These are phyloP conservation scores for Ostrea denselamellosa DNA, from an alignment of 1,140 invertebrate genomes.

Conservation along the genomic window DNA sequence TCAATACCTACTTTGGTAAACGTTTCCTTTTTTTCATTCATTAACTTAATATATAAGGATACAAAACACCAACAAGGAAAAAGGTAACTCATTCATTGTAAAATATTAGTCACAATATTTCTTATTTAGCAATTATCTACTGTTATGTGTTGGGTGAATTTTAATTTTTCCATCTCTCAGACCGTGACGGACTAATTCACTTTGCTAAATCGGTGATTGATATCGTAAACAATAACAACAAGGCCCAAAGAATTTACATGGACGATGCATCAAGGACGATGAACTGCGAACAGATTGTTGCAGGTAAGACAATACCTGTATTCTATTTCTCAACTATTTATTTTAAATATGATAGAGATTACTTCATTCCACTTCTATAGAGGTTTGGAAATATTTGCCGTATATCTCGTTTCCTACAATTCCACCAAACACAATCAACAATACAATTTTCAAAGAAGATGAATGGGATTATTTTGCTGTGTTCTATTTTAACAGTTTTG, in stretches of 20 bases:
- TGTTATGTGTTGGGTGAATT: not conserved
- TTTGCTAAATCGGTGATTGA: not conserved
- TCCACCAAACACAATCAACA: not conserved
- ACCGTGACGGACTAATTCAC: not conserved
- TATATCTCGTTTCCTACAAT: not conserved
- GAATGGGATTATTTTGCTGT: not conserved
- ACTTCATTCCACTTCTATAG: not conserved
- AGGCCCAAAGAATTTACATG: not conserved
- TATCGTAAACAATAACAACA: slow-evolving; percentile 8
- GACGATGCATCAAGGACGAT: not conserved
- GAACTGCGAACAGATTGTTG: slow-evolving; percentile 34
- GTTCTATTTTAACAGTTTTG: no score
- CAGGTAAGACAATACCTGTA: not conserved
- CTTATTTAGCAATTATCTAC: no score
- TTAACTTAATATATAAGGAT: no score
- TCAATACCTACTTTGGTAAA: not conserved
- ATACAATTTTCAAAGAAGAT: not conserved
- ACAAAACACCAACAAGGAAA: no score
- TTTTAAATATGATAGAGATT: not conserved
- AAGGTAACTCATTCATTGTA: no score
- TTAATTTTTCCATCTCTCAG: not conserved
- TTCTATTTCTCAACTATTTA: not conserved
- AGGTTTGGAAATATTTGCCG: not conserved
- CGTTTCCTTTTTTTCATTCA: not conserved
- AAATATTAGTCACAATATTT: no score